Evolutionary conservation across 2,113 vertebrate species (phyloP).

Genomic region (Microtus pennsylvanicus): DNA sequence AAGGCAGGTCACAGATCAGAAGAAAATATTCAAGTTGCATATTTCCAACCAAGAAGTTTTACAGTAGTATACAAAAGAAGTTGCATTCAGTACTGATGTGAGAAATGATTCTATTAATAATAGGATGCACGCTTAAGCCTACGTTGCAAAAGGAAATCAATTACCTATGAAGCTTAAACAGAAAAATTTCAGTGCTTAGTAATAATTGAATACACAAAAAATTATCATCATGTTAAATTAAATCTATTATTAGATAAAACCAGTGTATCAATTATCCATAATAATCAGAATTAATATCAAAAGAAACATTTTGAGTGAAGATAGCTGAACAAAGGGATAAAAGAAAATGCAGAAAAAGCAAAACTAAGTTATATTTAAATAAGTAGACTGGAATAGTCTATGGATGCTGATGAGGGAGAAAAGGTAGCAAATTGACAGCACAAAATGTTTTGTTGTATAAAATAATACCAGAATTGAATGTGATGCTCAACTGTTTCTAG

Average conservation of each 20-base stretch:
- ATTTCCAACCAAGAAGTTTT: neutral
- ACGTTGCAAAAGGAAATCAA: neutral
- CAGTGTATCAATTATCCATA: neutral
- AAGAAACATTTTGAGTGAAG: neutral
- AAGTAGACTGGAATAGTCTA: neutral
- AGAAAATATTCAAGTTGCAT: neutral
- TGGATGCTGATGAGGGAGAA: neutral
- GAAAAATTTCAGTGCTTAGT: neutral
- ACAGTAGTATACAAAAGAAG: neutral
- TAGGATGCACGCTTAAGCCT: neutral
- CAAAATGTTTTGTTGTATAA: neutral
- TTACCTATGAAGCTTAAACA: neutral
- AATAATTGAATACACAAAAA: neutral
- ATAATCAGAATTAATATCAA: neutral
- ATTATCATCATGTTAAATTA: neutral
- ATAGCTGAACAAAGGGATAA: too few relatives aligned
- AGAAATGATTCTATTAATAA: neutral
- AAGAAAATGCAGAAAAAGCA: neutral
- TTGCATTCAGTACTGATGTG: neutral
- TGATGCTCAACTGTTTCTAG: neutral
- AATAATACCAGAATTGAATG: neutral
- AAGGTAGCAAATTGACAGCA: neutral
- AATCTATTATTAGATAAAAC: neutral
- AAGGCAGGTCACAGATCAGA: neutral
- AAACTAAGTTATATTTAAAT: neutral